Base-by-base conservation (phyloP, 2,888 invertebrate species). In the Blastobasis adustella region DNA sequence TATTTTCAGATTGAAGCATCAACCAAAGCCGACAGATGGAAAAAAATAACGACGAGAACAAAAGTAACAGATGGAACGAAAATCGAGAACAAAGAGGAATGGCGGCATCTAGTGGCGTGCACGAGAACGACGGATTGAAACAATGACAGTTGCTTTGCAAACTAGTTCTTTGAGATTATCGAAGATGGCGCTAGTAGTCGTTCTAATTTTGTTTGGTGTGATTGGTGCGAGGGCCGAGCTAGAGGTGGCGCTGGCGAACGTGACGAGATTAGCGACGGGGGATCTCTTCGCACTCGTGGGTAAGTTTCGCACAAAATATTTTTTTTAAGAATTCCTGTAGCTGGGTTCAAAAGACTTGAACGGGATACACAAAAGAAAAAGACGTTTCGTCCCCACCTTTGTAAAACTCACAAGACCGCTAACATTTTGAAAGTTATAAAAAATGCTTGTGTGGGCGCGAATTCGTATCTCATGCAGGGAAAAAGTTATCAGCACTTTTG, bases 211-310 rank as follows among this genome's bases (percentile, higher is more conserved):
- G 43, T 54, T 65, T 4, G 58, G 61, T 45, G 59, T 57, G 43
- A 51, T 54, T 9, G 54, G 63, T 54, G 73, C 74, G 5, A 66
- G 59, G 44, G 55, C 66, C 1, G 59, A 61, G 37, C 76, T 69
- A 68, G 85, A 85, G 76, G 79, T 82, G 77, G 74, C 82, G 71
- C 64, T 89, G 39, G 78, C 79, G 37, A 89, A 90, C 55, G 79
- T 92, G 48, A 92, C 90, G 6, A 83, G 92, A 61, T 88, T 90
- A 56, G 90, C 90, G 49, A 85, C 82, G 53, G 92, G 92, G 9
- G 92, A 92, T 73, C 75, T 90, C 49, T 92, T 92, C 67, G 82
- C 89, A 41, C 76, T 90, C 46, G 71, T 85, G 63, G 90, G 91
- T 91, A 61, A 78, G 79, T 50, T 43, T 4, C 36, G 49, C 45